Evolutionary conservation across 2,797 vertebrate species (phyloP).

Genomic region (Amblyopsis hoosieri): DNA sequence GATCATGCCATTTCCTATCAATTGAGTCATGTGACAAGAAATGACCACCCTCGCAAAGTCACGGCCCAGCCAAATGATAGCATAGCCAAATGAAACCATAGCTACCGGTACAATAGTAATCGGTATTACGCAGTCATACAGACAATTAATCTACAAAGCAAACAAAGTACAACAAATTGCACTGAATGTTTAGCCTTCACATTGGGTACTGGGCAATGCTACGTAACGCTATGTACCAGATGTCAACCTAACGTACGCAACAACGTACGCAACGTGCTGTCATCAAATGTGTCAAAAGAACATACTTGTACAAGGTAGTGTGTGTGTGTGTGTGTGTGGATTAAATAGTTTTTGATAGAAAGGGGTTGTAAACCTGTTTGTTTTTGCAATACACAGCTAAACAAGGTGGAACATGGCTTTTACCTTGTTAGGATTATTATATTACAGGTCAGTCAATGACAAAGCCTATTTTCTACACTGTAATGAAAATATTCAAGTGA

Average conservation of each 20-base stretch:
- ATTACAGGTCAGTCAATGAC: constrained; percentile 58
- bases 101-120: too few relatives aligned
- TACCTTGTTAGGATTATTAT: constrained; percentile 63
- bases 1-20: constrained; percentile 4
- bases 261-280: constrained; percentile 13
- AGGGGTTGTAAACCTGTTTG: constrained; percentile 41
- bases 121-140: too few relatives aligned
- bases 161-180: constrained; percentile 27
- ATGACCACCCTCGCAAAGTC: background rate
- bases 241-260: constrained; percentile 36
- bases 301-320: constrained; percentile 16
- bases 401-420: constrained; percentile 57
- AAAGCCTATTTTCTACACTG: constrained; percentile 56
- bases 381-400: constrained; percentile 38
- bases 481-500: constrained; percentile 57
- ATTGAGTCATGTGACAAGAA: background rate
- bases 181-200: constrained; percentile 9
- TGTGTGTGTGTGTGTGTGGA: constrained; percentile 1
- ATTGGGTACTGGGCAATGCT: constrained; percentile 39
- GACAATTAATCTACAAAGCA: too few relatives aligned
- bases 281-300: constrained; percentile 8
- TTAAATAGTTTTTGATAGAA: background rate
- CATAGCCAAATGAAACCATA: too few relatives aligned
- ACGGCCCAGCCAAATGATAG: too few relatives aligned
- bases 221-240: constrained; percentile 42